Percentiles rank a stretch among this genome's conserved stretches.
Evolutionary conservation across 2,888 invertebrate genomes (phyloP).

Genomic region (Diploptera punctata): DNA sequence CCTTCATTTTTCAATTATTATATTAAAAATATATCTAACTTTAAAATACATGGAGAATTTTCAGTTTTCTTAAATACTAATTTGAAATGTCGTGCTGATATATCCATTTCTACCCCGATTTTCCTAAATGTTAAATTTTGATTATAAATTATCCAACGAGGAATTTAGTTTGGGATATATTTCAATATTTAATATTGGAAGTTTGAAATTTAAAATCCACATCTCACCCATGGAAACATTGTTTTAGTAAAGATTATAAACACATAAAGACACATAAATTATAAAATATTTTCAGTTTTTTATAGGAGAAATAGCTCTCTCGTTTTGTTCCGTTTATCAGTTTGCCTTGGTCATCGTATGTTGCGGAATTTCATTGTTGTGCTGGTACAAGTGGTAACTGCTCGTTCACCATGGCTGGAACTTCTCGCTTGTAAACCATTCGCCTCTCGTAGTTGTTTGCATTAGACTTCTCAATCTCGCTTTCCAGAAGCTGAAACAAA

Average conservation of each 20-base stretch:
- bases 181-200: too few species aligned
- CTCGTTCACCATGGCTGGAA: constrained; percentile 16
- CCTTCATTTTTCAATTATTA: too few species aligned
- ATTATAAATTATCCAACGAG: too few species aligned
- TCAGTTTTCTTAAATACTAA: too few species aligned
- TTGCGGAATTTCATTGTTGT: background rate
- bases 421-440: constrained; percentile 39
- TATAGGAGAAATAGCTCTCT: constrained; percentile 1
- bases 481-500: constrained; percentile 40
- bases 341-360: constrained; percentile 4
- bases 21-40: too few species aligned
- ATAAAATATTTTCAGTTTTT: constrained; percentile 22
- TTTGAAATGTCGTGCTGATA: too few species aligned
- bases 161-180: too few species aligned
- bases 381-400: background rate
- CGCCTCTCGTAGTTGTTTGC: constrained; percentile 40
- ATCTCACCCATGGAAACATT: background rate
- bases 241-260: constrained; percentile 2
- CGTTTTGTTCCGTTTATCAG: background rate
- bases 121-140: too few species aligned
- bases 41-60: too few species aligned
- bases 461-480: constrained; percentile 37
- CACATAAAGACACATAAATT: constrained; percentile 24
- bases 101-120: too few species aligned
- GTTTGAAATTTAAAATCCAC: background rate